Conservation (phyloP, 35 echinoderm and acorn worm species). For the Ophiothrix spiculata region DNA sequence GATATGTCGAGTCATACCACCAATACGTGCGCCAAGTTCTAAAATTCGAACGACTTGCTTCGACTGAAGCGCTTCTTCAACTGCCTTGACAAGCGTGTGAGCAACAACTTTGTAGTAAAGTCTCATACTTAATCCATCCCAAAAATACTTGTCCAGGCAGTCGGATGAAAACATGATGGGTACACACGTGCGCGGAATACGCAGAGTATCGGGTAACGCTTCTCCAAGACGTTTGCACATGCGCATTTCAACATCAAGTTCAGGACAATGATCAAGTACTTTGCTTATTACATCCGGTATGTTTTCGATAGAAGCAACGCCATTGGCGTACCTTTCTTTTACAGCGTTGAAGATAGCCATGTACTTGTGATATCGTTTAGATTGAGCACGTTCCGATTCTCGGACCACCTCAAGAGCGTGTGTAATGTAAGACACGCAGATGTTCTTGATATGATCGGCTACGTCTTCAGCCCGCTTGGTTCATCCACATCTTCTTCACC, state of each 20-base stretch:
- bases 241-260: background rate
- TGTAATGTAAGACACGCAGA: conserved; percentile 68
- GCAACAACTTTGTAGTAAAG: conserved; percentile 67
- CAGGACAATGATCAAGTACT: background rate
- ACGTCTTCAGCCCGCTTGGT: conserved; percentile 43
- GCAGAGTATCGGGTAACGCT: background rate
- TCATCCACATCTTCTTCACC: conserved; percentile 38
- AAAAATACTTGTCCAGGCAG: conserved; percentile 67
- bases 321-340: background rate
- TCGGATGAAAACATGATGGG: conserved; percentile 63
- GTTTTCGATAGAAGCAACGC: conserved; percentile 32
- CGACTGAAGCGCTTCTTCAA: conserved; percentile 43
- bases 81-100: conserved; percentile 46
- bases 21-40: conserved; percentile 80
- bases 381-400: conserved; percentile 25
- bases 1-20: conserved; percentile 67
- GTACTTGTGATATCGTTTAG: background rate
- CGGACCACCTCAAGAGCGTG: conserved; percentile 58
- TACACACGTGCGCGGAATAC: conserved; percentile 55
- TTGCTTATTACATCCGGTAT: background rate
- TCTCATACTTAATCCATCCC: conserved; percentile 60
- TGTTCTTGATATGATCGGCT: conserved; percentile 21
- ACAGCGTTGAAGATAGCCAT: background rate
- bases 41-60: conserved; percentile 63
- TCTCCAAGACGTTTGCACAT: background rate